Conservation (phyloP, 2,113 vertebrate species). For the Bufo bufo region DNA sequence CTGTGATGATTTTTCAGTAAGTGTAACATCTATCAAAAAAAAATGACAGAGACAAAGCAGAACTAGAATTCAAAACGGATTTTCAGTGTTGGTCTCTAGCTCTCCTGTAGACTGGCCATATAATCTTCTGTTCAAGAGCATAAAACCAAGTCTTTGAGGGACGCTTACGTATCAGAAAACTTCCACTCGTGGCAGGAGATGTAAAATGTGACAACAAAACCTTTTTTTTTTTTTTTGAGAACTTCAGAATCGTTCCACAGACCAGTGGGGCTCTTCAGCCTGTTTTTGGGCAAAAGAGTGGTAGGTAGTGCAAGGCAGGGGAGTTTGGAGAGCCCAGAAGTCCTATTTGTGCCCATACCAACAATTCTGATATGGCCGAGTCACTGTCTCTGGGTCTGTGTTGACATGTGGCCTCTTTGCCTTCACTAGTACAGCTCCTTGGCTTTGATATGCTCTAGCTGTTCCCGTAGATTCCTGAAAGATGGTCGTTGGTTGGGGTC, state of each 20-base stretch:
- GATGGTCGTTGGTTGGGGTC: slow-evolving; percentile 82
- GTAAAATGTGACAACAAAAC: slow-evolving; percentile 19
- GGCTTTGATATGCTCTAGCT: slow-evolving; percentile 85
- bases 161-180: background rate
- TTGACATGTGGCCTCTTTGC: slow-evolving; percentile 17
- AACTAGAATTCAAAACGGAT: background rate
- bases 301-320: slow-evolving; percentile 46
- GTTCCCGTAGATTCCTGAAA: slow-evolving; percentile 87
- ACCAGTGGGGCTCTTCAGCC: slow-evolving; percentile 18
- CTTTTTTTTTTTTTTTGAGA: slow-evolving; percentile 15
- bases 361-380: slow-evolving; percentile 44
- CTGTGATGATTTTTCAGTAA: slow-evolving; percentile 10
- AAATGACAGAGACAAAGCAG: background rate
- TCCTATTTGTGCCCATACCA: slow-evolving; percentile 24
- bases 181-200: background rate
- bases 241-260: slow-evolving; percentile 19
- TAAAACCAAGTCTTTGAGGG: background rate
- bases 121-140: background rate
- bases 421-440: slow-evolving; percentile 91
- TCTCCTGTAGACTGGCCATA: slow-evolving; percentile 4
- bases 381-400: slow-evolving; percentile 53
- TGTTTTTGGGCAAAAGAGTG: slow-evolving; percentile 36
- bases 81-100: slow-evolving; percentile 2
- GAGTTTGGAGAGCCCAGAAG: slow-evolving; percentile 44
- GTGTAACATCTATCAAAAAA: background rate